phyloP scores from a whole-genome alignment of 1,140 invertebrate genomes.

The Zaprionus vittiger region DNA sequence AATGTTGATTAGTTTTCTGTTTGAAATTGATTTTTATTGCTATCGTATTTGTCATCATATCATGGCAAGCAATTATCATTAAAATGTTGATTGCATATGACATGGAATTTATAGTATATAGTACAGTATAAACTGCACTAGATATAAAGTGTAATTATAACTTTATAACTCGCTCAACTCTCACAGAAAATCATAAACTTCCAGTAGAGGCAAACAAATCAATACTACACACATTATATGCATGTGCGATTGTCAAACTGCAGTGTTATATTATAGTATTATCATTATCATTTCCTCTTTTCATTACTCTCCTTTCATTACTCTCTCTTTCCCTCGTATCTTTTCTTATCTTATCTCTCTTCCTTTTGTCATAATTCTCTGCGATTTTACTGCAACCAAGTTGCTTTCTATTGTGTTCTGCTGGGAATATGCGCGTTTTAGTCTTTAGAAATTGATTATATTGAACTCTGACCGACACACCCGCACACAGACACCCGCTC shows the following conservation, averaged over 20 bases:
- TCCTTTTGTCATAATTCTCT: neutral
- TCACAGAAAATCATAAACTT: too few species aligned
- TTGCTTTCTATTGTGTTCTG: neutral
- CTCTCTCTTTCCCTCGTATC: neutral
- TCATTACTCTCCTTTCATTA: neutral
- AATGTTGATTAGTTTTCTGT: neutral
- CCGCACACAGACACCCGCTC: neutral
- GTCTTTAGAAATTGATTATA: constrained; percentile 50
- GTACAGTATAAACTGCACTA: too few species aligned
- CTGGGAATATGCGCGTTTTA: neutral
- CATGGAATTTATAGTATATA: too few species aligned
- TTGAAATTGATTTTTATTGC: neutral
- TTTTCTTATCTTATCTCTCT: neutral
- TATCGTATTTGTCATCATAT: neutral
- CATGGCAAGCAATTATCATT: neutral
- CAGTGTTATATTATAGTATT: too few species aligned
- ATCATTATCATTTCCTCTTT: neutral
- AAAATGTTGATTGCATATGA: neutral
- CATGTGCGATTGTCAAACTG: too few species aligned
- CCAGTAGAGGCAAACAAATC: too few species aligned
- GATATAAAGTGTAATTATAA: too few species aligned
- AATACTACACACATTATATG: too few species aligned
- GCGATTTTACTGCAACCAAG: neutral
- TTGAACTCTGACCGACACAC: constrained; percentile 45
- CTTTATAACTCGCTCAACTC: too few species aligned